Evolutionary conservation across 1,140 invertebrate species (phyloP), one percentile per base, ranked within the genome.

Genomic region (Nasonia longicornis): DNA sequence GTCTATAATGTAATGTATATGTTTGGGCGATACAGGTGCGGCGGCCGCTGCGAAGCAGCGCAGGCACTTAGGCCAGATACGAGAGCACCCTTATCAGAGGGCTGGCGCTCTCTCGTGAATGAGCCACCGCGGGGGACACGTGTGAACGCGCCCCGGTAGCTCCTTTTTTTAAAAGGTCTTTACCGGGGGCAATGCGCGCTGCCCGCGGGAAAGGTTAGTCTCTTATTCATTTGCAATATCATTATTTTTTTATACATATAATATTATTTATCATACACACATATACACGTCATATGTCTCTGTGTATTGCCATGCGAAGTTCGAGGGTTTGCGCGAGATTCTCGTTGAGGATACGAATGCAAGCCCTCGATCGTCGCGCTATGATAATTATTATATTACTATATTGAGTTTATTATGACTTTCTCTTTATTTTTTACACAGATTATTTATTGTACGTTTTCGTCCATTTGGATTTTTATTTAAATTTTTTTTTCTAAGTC

Each of bases 51-150:
- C 93, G 85, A 94, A 94, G 91, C 93, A 94, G 91, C 93, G 94
- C 89, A 94, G 95, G 90, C 95, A 94, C 92, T 92, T 96, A 92
- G 94, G 94, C 93, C 94, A 95, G 92, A 94, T 96, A 91, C 93
- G 95, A 93, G 96, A 97, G 92, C 96, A 97, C 94, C 96, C 96
- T 92, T 97, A 97, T 94, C 96, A 96, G 94, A 96, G 96, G 93
- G 95, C 96, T 89, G 95, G 95, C 91, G 94, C 95, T 92, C 94
- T 95, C 90, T 94, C 94, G 91, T 95, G 93, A 93, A 92, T 87
- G 84, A 86, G 79, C 77, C 83, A 84, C 80, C 76, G 80, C 75
- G 80, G 86, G 85, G 86, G 85, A 85, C 83, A 85, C 85, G 83
- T 52, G 81, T 79, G 85, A 86, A 88, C 87, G 89, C 86, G 86